phyloP scores from a whole-genome alignment of 1,140 invertebrate genomes.

The roundworm (Caenorhabditis elegans) region DNA sequence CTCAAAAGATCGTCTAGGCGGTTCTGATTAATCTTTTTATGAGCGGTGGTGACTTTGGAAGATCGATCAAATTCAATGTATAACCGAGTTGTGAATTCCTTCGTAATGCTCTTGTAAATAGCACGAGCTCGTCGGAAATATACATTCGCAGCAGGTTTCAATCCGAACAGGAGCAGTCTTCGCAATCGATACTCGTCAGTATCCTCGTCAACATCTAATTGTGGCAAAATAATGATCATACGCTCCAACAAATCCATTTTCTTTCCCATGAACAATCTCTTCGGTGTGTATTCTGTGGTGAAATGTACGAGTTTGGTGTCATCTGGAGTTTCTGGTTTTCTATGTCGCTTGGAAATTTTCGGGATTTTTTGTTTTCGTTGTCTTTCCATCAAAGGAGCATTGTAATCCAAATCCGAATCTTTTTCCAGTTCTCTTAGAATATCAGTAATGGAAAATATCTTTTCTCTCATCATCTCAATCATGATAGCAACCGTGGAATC shows the following conservation, averaged over 20 bases:
- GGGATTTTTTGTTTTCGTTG: neutral
- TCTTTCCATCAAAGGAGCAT: neutral
- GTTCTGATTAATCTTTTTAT: neutral
- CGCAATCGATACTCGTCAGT: neutral
- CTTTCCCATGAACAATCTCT: neutral
- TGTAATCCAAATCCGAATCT: neutral
- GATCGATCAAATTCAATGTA: neutral
- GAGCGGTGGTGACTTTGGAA: neutral
- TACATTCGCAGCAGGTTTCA: neutral
- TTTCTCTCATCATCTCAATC: neutral
- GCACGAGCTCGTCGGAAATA: neutral
- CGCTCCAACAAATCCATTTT: neutral
- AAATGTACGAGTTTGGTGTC: neutral
- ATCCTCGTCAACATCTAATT: neutral
- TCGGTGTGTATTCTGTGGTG: neutral
- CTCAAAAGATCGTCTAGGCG: neutral
- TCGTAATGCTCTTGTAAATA: neutral
- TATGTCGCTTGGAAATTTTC: neutral
- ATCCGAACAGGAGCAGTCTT: neutral
- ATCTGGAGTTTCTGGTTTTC: neutral
- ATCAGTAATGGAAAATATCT: neutral
- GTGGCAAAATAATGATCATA: neutral
- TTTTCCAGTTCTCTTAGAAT: neutral
- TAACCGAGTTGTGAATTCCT: neutral
- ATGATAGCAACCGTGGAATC: neutral